Percentiles rank a stretch among this genome's conserved stretches.
Evolutionary conservation across 2,797 vertebrate genomes (phyloP).

Genomic region (Adrianichthys oophorus): DNA sequence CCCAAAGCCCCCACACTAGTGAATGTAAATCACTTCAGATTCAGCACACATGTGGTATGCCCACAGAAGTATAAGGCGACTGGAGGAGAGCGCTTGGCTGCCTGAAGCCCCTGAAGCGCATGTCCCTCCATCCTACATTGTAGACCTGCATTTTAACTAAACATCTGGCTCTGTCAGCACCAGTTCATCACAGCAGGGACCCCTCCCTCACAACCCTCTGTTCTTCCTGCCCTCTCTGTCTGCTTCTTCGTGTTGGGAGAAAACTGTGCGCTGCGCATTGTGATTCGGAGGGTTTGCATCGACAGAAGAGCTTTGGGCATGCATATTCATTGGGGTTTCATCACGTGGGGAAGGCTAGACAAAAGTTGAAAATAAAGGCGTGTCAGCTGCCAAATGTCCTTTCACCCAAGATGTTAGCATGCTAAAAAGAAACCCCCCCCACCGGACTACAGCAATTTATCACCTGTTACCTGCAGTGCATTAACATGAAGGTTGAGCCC

Average conservation of each 20-base stretch:
- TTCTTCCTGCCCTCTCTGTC: slow-evolving; percentile 8
- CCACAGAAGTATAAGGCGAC: slow-evolving; percentile 42
- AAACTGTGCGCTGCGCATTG: slow-evolving; percentile 4
- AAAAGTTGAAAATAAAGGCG: slow-evolving; percentile 12
- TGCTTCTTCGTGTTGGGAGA: slow-evolving; percentile 21
- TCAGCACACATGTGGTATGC: slow-evolving; percentile 33
- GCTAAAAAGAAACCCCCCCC: slow-evolving; percentile 45
- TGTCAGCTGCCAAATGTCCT: slow-evolving; percentile 21
- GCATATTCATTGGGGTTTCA: slow-evolving; percentile 37
- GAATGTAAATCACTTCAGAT: slow-evolving; percentile 42
- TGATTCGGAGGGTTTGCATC: slow-evolving; percentile 15
- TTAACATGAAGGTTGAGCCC: slow-evolving; percentile 65
- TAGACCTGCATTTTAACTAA: slow-evolving; percentile 71
- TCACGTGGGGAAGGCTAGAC: slow-evolving; percentile 8
- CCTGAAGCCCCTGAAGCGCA: slow-evolving; percentile 58
- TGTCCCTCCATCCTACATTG: slow-evolving; percentile 56
- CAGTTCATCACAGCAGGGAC: slow-evolving; percentile 67
- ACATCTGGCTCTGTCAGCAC: slow-evolving; percentile 76
- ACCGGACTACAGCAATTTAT: slow-evolving; percentile 55
- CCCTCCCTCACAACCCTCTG: background rate
- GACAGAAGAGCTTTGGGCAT: slow-evolving; percentile 6
- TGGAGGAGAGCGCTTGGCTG: slow-evolving; percentile 58
- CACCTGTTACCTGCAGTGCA: slow-evolving; percentile 48
- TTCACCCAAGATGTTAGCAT: slow-evolving; percentile 41
- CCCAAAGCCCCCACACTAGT: slow-evolving; percentile 3